Conservation (phyloP, 37 sponge, comb jelly and placozoan species). For the Bolinopsis microptera region DNA sequence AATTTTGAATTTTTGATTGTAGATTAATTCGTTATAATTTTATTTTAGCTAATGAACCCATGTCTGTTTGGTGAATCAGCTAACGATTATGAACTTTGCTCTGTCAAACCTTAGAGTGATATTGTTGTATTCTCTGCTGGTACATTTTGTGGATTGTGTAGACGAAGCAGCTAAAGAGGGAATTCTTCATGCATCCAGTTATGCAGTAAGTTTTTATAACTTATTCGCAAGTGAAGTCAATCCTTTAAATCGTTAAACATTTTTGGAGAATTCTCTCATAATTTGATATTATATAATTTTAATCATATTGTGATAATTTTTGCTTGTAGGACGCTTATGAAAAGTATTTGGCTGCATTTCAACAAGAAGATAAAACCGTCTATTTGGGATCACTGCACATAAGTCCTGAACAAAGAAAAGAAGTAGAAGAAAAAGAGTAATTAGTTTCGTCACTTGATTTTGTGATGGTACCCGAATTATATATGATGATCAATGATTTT, state of each 20-base stretch:
- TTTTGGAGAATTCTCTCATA: no score
- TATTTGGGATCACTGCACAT: not conserved
- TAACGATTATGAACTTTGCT: not conserved
- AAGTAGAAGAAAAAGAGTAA: not conserved
- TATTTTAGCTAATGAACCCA: not conserved
- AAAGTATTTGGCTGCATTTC: not conserved
- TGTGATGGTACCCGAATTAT: no score
- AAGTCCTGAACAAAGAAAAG: not conserved
- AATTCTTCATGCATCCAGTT: not conserved
- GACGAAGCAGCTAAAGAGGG: not conserved
- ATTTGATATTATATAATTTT: no score
- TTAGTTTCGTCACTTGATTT: no score
- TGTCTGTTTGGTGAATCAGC: not conserved
- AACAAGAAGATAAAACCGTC: not conserved
- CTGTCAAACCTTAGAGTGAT: no score
- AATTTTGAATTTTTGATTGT: no score
- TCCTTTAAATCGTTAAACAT: no score
- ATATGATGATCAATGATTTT: no score
- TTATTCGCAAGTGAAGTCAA: no score
- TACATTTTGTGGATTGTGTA: not conserved
- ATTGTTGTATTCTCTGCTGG: not conserved
- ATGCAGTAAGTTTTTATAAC: not conserved
- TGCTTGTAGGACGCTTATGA: not conserved
- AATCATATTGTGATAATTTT: no score
- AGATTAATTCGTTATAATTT: no score